These are phyloP conservation scores for Chaetodon trifascialis DNA, from an alignment of 2,113 vertebrate species.

Conservation along the genomic window DNA sequence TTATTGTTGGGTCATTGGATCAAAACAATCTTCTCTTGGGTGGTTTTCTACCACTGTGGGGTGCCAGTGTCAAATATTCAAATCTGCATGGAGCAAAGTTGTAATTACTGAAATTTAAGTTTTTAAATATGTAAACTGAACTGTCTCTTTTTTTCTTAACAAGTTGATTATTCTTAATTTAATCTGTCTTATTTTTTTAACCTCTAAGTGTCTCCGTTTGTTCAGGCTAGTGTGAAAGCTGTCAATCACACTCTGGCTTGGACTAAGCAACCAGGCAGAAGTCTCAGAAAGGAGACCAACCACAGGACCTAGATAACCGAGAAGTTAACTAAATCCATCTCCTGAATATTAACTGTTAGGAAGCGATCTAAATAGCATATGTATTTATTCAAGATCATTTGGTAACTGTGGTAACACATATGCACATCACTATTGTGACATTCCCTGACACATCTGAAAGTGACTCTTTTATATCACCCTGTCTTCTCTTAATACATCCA, in stretches of 20 bases:
- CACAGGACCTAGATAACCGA: background rate
- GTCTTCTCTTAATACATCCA: background rate
- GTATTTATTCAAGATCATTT: background rate
- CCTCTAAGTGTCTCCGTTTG: background rate
- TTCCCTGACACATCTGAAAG: background rate
- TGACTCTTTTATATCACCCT: background rate
- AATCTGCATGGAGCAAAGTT: background rate
- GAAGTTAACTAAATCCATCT: background rate
- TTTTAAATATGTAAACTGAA: background rate
- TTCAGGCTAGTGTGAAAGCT: background rate
- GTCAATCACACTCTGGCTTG: background rate
- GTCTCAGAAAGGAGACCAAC: background rate
- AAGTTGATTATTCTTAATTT: no score
- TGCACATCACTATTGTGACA: no score
- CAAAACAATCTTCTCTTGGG: background rate
- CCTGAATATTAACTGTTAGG: no score
- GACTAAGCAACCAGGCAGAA: background rate
- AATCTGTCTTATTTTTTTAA: background rate
- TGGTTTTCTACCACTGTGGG: background rate
- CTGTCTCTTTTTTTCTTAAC: background rate
- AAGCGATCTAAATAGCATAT: background rate
- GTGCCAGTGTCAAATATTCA: background rate
- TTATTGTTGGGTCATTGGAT: no score
- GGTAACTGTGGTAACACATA: background rate
- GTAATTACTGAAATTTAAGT: background rate